A percentile compares a stretch with the other conserved stretches of the same genome.
phyloP scores from a whole-genome alignment of 2,797 vertebrate genomes.

The Falco biarmicus region DNA sequence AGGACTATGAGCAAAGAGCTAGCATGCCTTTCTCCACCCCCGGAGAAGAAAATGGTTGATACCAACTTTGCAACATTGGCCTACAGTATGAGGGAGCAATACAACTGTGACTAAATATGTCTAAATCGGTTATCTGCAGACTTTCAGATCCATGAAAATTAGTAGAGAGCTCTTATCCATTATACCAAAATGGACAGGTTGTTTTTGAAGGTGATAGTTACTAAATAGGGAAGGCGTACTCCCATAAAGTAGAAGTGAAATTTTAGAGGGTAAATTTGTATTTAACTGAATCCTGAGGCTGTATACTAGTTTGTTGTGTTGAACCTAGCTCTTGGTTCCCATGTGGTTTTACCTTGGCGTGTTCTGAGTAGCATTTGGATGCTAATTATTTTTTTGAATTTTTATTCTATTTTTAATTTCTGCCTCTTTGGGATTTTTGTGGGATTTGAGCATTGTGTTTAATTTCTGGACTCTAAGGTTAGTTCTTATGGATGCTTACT shows the following conservation, averaged over 20 bases:
- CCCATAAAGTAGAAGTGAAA: not conserved
- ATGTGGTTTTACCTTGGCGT: not conserved
- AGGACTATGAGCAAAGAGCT: not conserved
- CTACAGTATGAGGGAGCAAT: not conserved
- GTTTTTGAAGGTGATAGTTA: not conserved
- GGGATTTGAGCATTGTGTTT: not conserved
- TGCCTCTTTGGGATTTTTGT: not conserved
- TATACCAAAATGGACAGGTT: not conserved
- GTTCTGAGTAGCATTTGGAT: not conserved
- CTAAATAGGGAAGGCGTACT: not conserved
- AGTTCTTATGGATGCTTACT: not conserved
- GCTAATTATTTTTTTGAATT: not conserved
- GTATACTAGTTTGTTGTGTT: not conserved
- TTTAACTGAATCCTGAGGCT: not conserved
- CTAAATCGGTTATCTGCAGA: not conserved
- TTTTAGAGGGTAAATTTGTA: not conserved
- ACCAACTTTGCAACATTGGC: not conserved
- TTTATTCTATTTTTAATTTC: not conserved
- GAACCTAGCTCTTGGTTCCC: not conserved
- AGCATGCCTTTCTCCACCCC: not conserved
- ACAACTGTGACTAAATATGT: not conserved
- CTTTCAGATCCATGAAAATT: not conserved
- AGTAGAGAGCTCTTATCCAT: not conserved
- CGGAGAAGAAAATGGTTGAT: not conserved
- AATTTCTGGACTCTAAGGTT: not conserved